These are phyloP conservation scores for Atrichornis clamosus DNA, from an alignment of 2,113 vertebrate species.

Conservation along the genomic window DNA sequence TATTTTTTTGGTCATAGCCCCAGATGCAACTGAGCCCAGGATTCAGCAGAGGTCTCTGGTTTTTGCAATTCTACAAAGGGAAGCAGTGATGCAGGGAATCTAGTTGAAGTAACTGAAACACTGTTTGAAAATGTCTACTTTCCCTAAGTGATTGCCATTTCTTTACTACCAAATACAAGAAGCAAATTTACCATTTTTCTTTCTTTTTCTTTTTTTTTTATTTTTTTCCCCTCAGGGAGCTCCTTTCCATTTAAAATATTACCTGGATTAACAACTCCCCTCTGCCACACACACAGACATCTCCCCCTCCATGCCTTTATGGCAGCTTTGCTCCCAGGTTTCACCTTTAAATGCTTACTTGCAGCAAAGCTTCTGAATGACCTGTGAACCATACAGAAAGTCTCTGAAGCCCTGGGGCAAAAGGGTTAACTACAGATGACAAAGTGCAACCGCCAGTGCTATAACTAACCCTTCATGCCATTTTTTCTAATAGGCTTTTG, in stretches of 20 bases:
- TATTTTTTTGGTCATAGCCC: background rate
- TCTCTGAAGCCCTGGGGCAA: slow-evolving; percentile 33
- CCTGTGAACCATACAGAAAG: slow-evolving; percentile 38
- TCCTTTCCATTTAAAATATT: background rate
- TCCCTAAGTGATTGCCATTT: background rate
- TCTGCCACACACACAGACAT: background rate
- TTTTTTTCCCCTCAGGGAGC: fast-evolving
- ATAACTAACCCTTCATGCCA: slow-evolving; percentile 66
- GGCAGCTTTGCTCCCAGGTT: background rate
- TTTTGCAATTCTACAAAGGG: background rate
- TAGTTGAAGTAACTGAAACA: background rate
- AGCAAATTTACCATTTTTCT: background rate
- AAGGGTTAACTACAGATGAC: slow-evolving; percentile 62
- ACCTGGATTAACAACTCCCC: background rate
- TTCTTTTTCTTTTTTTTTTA: background rate
- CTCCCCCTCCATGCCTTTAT: background rate
- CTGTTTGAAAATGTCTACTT: background rate
- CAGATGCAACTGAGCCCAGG: background rate
- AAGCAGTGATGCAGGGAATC: background rate
- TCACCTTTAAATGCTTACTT: slow-evolving; percentile 22
- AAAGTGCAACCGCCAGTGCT: slow-evolving; percentile 42
- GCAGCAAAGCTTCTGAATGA: background rate
- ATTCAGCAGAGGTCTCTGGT: background rate
- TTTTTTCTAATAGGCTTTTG: slow-evolving; percentile 66
- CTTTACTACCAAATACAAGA: background rate